These are phyloP conservation scores for Palythoa heliodiscus DNA, from an alignment of 92 coral and sea anemone genomes.

Conservation along the genomic window DNA sequence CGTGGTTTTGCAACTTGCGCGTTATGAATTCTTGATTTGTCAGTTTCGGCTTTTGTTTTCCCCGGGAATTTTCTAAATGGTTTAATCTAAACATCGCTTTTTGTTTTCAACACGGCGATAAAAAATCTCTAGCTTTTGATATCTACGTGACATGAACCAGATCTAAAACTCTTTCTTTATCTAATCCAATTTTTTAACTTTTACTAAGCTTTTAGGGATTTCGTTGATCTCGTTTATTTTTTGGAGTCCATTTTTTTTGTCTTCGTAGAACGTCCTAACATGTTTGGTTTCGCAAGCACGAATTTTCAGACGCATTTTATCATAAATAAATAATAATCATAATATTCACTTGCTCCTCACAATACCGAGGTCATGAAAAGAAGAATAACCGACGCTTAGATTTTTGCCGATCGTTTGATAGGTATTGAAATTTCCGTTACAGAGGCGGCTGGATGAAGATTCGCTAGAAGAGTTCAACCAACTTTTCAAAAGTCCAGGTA, in stretches of 20 bases:
- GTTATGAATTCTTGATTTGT: constrained; percentile 12
- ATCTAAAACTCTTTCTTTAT: not conserved
- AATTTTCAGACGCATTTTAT: constrained; percentile 33
- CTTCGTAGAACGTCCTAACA: not conserved
- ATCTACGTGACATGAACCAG: not conserved
- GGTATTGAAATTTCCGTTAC: not conserved
- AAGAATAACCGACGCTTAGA: not conserved
- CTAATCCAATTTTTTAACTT: not conserved
- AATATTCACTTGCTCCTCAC: constrained; percentile 16
- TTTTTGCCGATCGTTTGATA: not conserved
- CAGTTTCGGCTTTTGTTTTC: constrained; percentile 8
- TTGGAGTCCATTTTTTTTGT: not conserved
- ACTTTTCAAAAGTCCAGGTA: constrained; percentile 67
- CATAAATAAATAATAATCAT: constrained; percentile 42
- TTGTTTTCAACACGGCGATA: constrained; percentile 10
- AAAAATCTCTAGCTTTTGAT: not conserved
- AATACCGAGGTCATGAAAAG: constrained; percentile 18
- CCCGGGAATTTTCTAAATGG: constrained; percentile 42
- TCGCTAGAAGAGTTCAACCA: constrained; percentile 54
- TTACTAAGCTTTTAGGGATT: not conserved
- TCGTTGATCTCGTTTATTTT: not conserved
- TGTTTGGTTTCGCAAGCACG: constrained; percentile 7
- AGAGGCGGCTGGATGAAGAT: constrained; percentile 74
- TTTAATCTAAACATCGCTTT: constrained; percentile 32
- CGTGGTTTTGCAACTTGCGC: constrained; percentile 28